A percentile compares a stretch with the other conserved stretches of the same genome.
These are phyloP conservation scores for Okamejei kenojei DNA, from an alignment of 2,797 vertebrate genomes.

Conservation along the genomic window DNA sequence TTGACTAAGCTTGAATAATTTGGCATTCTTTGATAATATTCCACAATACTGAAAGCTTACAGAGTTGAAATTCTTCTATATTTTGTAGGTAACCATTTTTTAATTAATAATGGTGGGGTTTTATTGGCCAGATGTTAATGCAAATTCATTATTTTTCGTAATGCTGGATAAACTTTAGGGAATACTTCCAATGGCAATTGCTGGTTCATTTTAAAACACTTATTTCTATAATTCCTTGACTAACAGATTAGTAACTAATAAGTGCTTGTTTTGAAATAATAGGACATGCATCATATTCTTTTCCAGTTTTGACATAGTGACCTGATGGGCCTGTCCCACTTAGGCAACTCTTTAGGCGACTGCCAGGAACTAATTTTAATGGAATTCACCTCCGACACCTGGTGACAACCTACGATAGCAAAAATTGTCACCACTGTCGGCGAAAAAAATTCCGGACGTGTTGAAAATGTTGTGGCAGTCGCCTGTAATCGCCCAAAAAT, in stretches of 20 bases:
- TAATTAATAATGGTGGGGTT: background rate
- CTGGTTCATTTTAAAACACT: background rate
- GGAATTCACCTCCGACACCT: too few relatives aligned
- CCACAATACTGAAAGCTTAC: background rate
- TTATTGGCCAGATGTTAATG: background rate
- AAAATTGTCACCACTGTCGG: too few relatives aligned
- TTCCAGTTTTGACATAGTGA: background rate
- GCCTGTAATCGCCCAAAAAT: too few relatives aligned
- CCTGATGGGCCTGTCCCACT: too few relatives aligned
- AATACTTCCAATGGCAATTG: background rate
- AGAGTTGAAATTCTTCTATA: constrained; percentile 49
- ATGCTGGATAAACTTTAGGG: background rate
- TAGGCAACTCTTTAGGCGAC: too few relatives aligned
- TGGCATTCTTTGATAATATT: background rate
- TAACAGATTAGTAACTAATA: background rate
- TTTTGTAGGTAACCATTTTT: background rate
- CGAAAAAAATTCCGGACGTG: too few relatives aligned
- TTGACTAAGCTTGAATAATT: constrained; percentile 19
- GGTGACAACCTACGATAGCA: too few relatives aligned
- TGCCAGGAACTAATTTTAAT: too few relatives aligned
- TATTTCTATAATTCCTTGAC: background rate
- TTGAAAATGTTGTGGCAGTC: too few relatives aligned
- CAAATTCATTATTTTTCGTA: background rate
- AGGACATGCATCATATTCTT: background rate
- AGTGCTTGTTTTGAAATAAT: background rate